Conservation (phyloP, 2,113 vertebrate genomes). For the Sciurus niger region DNA sequence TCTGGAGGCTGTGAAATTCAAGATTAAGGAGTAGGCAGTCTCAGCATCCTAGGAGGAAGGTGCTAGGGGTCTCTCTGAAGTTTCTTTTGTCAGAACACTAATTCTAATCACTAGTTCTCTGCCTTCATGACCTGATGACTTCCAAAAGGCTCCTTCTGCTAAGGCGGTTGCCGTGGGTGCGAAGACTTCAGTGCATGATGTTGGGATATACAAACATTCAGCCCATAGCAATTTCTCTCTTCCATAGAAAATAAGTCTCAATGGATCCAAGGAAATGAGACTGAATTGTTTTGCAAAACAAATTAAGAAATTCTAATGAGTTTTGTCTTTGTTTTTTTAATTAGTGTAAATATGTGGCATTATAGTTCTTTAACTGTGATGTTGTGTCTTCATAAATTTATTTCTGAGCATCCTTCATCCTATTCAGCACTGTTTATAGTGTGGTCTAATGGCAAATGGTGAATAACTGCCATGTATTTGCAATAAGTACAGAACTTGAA, state of each 20-base stretch:
- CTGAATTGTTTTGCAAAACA: not conserved
- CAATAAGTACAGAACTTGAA: not conserved
- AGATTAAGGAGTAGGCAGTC: not conserved
- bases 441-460: not conserved
- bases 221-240: not conserved
- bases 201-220: not conserved
- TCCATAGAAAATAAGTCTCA: not conserved
- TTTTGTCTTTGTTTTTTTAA: not conserved
- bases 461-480: not conserved
- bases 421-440: not conserved
- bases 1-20: not conserved
- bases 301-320: not conserved
- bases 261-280: not conserved
- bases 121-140: not conserved
- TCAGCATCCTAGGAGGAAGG: fast-evolving
- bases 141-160: not conserved
- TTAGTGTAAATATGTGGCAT: not conserved
- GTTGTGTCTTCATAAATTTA: not conserved
- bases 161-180: not conserved
- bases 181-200: not conserved
- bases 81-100: not conserved
- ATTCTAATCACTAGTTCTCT: not conserved
- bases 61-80: too few relatives aligned
- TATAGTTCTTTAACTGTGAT: not conserved
- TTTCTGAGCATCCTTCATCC: not conserved